These are phyloP conservation scores for Eulemur albifrons DNA, from an alignment of 2,797 vertebrate species.

Conservation along the genomic window DNA sequence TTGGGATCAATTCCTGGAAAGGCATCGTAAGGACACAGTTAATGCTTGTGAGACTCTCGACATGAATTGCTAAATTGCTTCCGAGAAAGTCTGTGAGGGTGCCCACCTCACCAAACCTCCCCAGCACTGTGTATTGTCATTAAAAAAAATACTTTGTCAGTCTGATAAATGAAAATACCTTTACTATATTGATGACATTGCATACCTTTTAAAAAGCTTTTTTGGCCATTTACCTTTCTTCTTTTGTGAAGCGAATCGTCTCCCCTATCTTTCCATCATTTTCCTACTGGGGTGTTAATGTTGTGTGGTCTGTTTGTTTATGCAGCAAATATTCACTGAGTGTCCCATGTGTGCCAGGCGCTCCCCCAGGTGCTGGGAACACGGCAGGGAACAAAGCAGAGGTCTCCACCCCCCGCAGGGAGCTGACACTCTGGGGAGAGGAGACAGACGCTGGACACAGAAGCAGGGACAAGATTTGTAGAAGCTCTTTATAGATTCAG, in stretches of 20 bases:
- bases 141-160: neutral
- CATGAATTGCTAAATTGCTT: neutral
- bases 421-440: neutral
- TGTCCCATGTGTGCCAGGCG: neutral
- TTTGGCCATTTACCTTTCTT: neutral
- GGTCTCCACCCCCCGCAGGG: neutral
- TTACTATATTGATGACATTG: neutral
- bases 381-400: neutral
- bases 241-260: neutral
- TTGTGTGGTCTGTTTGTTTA: neutral
- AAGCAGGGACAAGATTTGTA: neutral
- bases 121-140: rapidly evolving
- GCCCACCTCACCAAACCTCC: neutral
- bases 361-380: neutral
- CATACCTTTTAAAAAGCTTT: neutral
- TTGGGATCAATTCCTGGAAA: neutral
- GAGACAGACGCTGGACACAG: neutral
- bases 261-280: neutral
- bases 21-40: neutral
- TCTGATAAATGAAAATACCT: neutral
- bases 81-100: neutral
- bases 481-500: neutral
- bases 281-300: neutral
- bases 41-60: neutral
- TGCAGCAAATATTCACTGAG: neutral